Evolutionary conservation across 92 coral and sea anemone species (phyloP).

Genomic region (Virgularia gustaviana): DNA sequence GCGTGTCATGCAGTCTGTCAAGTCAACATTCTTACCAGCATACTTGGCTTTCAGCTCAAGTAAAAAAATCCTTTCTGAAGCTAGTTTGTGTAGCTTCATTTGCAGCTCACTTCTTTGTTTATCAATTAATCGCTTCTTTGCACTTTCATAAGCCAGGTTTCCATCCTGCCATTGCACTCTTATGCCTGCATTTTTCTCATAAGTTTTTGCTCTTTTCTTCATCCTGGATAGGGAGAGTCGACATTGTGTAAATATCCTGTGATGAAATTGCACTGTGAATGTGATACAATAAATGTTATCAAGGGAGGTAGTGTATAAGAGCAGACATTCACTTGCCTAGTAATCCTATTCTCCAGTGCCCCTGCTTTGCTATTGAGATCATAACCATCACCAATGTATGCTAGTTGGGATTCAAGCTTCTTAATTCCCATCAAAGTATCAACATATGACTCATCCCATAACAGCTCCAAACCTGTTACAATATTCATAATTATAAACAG

Average conservation of each 20-base stretch:
- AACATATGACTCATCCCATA: conserved; percentile 38
- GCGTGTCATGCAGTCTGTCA: no score
- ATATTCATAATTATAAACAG: neutral
- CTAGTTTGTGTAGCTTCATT: conserved; percentile 17
- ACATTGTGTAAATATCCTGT: no score
- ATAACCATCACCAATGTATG: conserved; percentile 3
- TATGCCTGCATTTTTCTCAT: conserved; percentile 22
- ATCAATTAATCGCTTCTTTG: neutral
- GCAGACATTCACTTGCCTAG: no score
- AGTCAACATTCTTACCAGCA: no score
- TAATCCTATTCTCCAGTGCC: conserved; percentile 23
- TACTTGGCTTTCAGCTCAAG: conserved; percentile 38
- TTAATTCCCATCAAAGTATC: conserved; percentile 30
- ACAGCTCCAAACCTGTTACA: conserved; percentile 29
- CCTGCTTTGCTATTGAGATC: conserved; percentile 20
- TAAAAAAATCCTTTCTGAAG: conserved; percentile 36
- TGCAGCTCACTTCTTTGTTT: conserved; percentile 1
- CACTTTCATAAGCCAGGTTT: conserved; percentile 12
- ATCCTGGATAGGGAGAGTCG: no score
- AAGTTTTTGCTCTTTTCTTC: neutral
- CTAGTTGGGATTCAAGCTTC: conserved; percentile 22
- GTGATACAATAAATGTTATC: no score
- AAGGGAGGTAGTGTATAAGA: no score
- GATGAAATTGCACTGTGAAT: no score
- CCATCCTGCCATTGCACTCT: conserved; percentile 32